Conservation (phyloP, 2,113 vertebrate genomes). For the Podocnemis expansa region DNA sequence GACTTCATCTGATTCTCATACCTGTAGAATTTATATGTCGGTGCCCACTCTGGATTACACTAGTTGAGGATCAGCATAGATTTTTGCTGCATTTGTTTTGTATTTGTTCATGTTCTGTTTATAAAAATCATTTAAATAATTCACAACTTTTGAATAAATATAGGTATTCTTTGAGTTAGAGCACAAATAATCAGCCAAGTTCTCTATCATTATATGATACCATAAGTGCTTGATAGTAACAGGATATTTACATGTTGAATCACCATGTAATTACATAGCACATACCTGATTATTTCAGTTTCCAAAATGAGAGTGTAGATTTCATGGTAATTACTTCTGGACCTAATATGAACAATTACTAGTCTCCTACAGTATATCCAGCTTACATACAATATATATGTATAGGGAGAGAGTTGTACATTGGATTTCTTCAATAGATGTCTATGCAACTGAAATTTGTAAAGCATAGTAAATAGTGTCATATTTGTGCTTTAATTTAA, state of each 20-base stretch:
- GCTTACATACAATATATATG: neutral
- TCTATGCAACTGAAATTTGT: neutral
- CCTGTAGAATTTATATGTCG: neutral
- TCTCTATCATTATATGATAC: neutral
- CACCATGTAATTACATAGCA: neutral
- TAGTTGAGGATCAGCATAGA: neutral
- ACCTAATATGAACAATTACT: neutral
- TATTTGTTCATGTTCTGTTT: neutral
- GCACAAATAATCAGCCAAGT: slow-evolving; percentile 15
- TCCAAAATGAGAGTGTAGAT: neutral
- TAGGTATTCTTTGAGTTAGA: neutral
- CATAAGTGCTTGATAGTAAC: neutral
- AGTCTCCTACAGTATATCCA: neutral
- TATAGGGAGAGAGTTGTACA: neutral
- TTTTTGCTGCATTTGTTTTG: neutral
- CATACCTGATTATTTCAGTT: neutral
- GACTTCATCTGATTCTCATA: neutral
- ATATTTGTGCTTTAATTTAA: neutral
- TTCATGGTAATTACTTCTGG: neutral
- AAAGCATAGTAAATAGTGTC: neutral
- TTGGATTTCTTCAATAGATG: neutral
- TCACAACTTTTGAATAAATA: neutral
- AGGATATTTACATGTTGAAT: neutral
- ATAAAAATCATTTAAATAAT: neutral
- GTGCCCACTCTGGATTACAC: neutral